A percentile compares a stretch with the other conserved stretches of the same genome.
Evolutionary conservation across 1,140 invertebrate species (phyloP).

Genomic region (Diabrotica undecimpunctata): DNA sequence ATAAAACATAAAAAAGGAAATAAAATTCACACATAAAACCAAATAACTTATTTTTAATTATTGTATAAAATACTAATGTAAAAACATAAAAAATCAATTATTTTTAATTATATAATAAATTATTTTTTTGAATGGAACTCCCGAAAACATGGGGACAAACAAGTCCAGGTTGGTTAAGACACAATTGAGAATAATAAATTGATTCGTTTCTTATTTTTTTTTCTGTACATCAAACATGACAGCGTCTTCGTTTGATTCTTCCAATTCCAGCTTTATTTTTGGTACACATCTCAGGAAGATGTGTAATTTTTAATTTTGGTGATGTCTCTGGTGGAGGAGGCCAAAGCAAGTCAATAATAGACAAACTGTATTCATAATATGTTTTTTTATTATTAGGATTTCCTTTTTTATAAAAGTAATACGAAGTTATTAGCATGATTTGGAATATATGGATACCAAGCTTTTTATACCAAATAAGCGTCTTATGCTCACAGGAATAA

Average conservation of each 20-base stretch:
- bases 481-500: constrained; percentile 28
- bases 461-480: constrained; percentile 29
- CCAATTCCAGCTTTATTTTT: constrained; percentile 4
- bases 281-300: neutral
- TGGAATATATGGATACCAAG: constrained; percentile 28
- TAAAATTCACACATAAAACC: too few relatives aligned
- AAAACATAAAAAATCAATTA: too few relatives aligned
- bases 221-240: constrained; percentile 19
- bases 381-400: neutral
- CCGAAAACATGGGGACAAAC: constrained; percentile 20
- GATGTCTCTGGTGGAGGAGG: too few relatives aligned
- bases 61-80: too few relatives aligned
- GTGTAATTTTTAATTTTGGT: too few relatives aligned
- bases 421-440: constrained; percentile 26
- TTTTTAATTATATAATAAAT: too few relatives aligned
- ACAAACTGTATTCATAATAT: neutral
- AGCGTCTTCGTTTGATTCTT: constrained; percentile 8
- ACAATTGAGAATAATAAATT: constrained; percentile 19
- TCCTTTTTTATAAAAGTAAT: constrained; percentile 13
- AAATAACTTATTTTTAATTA: too few relatives aligned
- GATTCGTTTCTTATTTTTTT: constrained; percentile 18
- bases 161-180: constrained; percentile 18
- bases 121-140: constrained; percentile 5
- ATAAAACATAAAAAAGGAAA: too few relatives aligned
- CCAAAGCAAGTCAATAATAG: neutral